Evolutionary conservation across 2,113 vertebrate species (phyloP), one percentile per base, ranked within the genome.

Genomic region (Dissostichus mawsoni): DNA sequence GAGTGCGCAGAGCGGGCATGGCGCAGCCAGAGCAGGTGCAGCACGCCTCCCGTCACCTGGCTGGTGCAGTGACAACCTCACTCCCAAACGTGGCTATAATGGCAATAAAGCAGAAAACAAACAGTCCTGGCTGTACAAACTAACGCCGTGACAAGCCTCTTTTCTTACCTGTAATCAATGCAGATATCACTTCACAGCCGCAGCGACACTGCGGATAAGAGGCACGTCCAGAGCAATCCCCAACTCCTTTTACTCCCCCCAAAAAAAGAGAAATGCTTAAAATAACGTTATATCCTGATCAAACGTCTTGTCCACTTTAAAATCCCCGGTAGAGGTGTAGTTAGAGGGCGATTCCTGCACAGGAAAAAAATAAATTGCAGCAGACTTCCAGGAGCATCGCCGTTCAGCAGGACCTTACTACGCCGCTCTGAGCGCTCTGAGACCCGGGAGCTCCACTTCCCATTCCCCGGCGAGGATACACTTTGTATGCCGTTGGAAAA

Each of bases 191-290:
- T 90, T 94, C 92, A 92, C 92, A 90, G 89, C 93, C 82, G 85
- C 93, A 92, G 94, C 92, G 92, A 90, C 95, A 94, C 95, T 96
- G 96, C 95, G 92, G 95, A 94, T 93, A 90, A 84, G 89, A 88
- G 92, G 94, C 91, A 89, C 89, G 92, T 94, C 90, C 91, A 89
- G 83, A 88, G 84, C 86, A 87, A 93, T 93, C 80, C 78, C 89
- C 89, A 92, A 94, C 91, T 94, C 93, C 82, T 67, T 68, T 76
- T 81, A 92, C 87, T 92, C 89, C 87, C 29, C 87, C 76, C 74
- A 73, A 57, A 82, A 90, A 91, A 91, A 59, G 17, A 66, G 25
- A 88, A 85, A 84, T 16, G 84, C 84, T 83, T 72, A 73, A 68
- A 88, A 66, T 65, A 85, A 72, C 55, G 70, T 82, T 86, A 91